A percentile compares a stretch with the other conserved stretches of the same genome.
phyloP scores from a whole-genome alignment of 2,113 vertebrate species.

The Motacilla tschutschensis region DNA sequence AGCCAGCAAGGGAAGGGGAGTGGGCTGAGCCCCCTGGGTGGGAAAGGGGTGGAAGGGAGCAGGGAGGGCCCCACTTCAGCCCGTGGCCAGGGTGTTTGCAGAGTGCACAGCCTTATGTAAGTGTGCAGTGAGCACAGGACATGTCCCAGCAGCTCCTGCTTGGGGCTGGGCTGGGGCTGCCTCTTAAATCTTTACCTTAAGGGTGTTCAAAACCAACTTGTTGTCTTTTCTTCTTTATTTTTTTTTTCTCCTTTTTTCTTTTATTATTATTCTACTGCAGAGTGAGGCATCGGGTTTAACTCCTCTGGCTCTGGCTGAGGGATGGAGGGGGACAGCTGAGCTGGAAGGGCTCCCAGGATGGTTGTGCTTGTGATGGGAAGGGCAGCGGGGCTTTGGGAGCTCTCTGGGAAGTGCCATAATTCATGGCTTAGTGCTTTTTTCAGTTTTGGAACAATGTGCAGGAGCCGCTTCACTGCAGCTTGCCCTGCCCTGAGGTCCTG shows the following conservation, averaged over 20 bases:
- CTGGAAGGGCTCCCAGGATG: background rate
- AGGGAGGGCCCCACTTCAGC: background rate
- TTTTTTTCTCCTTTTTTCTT: rapidly evolving
- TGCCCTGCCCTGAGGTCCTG: background rate
- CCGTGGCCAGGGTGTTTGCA: background rate
- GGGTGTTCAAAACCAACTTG: conserved; percentile 3
- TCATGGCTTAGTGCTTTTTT: background rate
- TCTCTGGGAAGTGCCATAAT: background rate
- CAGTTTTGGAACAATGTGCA: background rate
- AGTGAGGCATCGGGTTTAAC: background rate
- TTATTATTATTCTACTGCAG: background rate
- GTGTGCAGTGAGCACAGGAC: background rate
- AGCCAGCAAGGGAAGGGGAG: background rate
- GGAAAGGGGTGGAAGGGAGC: background rate
- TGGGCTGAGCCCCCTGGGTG: rapidly evolving
- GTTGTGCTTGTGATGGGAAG: background rate
- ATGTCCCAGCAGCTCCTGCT: background rate
- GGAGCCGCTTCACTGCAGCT: background rate
- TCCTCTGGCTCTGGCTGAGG: background rate
- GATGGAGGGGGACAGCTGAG: background rate
- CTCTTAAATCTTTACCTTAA: conserved; percentile 28
- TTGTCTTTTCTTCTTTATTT: background rate
- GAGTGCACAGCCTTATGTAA: background rate
- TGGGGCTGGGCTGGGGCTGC: conserved; percentile 8
- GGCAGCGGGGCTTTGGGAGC: background rate